Conservation (phyloP, 2,888 invertebrate species). For the Myopa tessellatipennis region DNA sequence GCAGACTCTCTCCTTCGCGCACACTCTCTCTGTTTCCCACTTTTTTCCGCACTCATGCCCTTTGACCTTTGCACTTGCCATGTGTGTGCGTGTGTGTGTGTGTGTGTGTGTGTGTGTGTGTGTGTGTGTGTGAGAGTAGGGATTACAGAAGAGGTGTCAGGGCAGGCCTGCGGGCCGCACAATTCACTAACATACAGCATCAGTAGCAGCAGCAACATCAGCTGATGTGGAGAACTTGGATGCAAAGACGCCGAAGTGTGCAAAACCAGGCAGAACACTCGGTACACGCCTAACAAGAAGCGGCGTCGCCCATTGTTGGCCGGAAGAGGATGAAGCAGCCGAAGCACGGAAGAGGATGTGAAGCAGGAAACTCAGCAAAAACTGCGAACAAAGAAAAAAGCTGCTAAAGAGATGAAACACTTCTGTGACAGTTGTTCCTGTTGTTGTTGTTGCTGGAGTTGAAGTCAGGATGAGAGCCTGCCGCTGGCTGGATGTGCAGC, state of each 20-base stretch:
- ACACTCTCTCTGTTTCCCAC: background rate
- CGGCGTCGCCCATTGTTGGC: constrained; percentile 22
- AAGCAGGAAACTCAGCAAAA: constrained; percentile 26
- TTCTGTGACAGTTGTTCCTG: constrained; percentile 15
- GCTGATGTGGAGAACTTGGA: constrained; percentile 23
- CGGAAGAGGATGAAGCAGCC: constrained; percentile 17
- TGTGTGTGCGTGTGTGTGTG: background rate
- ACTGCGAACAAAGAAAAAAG: constrained; percentile 18
- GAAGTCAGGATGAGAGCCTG: background rate
- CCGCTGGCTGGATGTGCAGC: constrained; percentile 15
- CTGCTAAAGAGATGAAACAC: constrained; percentile 29
- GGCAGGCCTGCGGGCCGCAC: background rate
- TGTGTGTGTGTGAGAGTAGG: background rate
- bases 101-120: background rate
- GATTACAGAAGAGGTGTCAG: constrained; percentile 7
- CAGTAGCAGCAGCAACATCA: background rate
- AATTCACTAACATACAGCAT: background rate
- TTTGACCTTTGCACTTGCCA: background rate
- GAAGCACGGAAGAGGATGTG: constrained; percentile 23
- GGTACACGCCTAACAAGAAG: constrained; percentile 32
- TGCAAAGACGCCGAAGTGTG: constrained; percentile 14
- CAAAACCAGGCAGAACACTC: background rate
- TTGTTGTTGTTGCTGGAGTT: background rate
- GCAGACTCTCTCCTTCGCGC: background rate
- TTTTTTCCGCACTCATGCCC: background rate